Evolutionary conservation across 2,888 invertebrate species (phyloP).

Genomic region (Sphaerophoria rueppellii): DNA sequence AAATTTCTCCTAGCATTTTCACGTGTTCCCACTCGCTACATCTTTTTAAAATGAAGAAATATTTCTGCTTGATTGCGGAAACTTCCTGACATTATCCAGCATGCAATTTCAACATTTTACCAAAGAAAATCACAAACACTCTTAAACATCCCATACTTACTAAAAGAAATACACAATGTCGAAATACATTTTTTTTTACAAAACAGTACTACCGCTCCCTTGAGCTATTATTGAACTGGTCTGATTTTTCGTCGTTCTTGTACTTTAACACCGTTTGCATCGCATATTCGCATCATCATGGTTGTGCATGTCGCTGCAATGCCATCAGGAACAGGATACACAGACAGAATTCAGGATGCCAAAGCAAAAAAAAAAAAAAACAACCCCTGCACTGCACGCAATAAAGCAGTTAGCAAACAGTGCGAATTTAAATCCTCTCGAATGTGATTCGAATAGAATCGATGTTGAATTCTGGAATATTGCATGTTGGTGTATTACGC

Average conservation of each 20-base stretch:
- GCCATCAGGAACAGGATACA: slow-evolving; percentile 32
- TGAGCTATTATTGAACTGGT: slow-evolving; percentile 57
- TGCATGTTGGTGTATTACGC: slow-evolving; percentile 63
- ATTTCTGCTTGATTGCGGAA: too few species aligned
- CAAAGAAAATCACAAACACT: too few species aligned
- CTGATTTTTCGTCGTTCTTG: slow-evolving; percentile 48
- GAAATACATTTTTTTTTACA: neutral
- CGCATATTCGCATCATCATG: neutral
- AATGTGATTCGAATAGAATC: slow-evolving; percentile 28
- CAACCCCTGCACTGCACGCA: slow-evolving; percentile 68
- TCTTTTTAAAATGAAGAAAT: too few species aligned
- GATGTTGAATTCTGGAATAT: slow-evolving; percentile 26
- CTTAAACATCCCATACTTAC: too few species aligned
- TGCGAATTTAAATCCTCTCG: slow-evolving; percentile 44
- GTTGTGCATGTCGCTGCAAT: neutral
- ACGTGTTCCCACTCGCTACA: too few species aligned
- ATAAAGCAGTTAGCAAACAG: slow-evolving; percentile 59
- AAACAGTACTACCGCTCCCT: slow-evolving; percentile 51
- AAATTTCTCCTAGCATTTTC: too few species aligned
- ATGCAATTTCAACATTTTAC: too few species aligned
- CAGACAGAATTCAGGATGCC: neutral
- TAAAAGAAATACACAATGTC: too few species aligned
- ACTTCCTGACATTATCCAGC: too few species aligned
- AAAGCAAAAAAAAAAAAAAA: neutral
- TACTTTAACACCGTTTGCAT: slow-evolving; percentile 9